phyloP scores from a whole-genome alignment of 2,888 invertebrate genomes.

The Camponotus fellah region DNA sequence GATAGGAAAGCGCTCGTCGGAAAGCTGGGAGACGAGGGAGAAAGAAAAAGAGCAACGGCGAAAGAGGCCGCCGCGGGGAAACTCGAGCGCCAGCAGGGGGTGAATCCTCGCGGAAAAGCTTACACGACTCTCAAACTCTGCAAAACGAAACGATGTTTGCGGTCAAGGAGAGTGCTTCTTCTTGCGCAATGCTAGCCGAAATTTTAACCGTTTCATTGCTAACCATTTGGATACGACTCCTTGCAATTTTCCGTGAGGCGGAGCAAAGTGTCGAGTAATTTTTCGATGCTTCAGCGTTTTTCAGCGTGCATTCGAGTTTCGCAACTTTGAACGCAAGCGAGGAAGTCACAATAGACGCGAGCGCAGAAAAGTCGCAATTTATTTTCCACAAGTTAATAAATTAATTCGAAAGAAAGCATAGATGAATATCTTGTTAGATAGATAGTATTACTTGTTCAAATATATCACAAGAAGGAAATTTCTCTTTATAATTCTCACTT shows the following conservation, averaged over 20 bases:
- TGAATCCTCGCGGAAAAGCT: constrained; percentile 84
- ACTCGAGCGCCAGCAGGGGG: constrained; percentile 62
- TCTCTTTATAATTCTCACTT: background rate
- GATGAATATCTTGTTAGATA: background rate
- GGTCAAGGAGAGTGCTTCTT: constrained; percentile 63
- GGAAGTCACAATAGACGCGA: background rate
- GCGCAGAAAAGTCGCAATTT: background rate
- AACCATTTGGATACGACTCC: background rate
- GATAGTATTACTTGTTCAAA: background rate
- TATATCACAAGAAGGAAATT: background rate
- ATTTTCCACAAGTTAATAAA: background rate
- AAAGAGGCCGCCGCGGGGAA: constrained; percentile 67
- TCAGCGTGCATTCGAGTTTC: background rate
- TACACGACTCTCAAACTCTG: constrained; percentile 81
- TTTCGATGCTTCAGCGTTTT: background rate
- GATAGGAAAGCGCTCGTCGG: constrained; percentile 79
- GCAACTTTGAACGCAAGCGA: background rate
- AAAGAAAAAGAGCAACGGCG: constrained; percentile 51
- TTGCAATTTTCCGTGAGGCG: background rate
- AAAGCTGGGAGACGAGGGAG: background rate
- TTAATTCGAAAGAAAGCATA: background rate
- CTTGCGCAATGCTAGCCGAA: constrained; percentile 42
- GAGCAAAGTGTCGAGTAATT: background rate
- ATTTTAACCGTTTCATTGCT: constrained; percentile 1
- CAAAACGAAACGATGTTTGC: constrained; percentile 81